phyloP scores from a whole-genome alignment of 2,888 invertebrate genomes.

The Himalopsyche japonica region DNA sequence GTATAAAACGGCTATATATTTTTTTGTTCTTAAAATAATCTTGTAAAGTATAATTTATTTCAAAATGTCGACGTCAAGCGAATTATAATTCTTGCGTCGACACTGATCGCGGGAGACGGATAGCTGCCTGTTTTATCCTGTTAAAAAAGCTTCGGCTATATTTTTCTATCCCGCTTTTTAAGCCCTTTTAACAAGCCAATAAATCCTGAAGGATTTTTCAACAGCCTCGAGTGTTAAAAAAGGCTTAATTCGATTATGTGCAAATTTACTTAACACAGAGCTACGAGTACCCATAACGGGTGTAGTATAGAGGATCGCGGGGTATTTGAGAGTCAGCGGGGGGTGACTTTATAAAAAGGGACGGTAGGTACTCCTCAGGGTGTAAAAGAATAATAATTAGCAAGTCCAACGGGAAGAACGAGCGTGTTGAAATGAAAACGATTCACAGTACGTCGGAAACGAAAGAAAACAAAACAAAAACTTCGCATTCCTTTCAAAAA shows the following conservation, averaged over 20 bases:
- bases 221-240: slow-evolving; percentile 49
- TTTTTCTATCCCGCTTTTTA: slow-evolving; percentile 53
- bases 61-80: background rate
- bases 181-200: slow-evolving; percentile 61
- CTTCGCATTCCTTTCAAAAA: slow-evolving; percentile 33
- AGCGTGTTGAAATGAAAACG: slow-evolving; percentile 16
- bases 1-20: background rate
- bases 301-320: background rate
- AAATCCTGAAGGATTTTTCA: slow-evolving; percentile 55
- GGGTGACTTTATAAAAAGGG: slow-evolving; percentile 24
- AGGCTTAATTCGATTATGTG: slow-evolving; percentile 60
- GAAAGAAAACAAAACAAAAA: slow-evolving; percentile 21
- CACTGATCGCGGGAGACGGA: slow-evolving; percentile 20
- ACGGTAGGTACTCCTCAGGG: slow-evolving; percentile 8
- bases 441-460: slow-evolving; percentile 16
- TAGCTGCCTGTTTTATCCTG: slow-evolving; percentile 20
- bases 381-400: slow-evolving; percentile 38
- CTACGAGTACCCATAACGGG: slow-evolving; percentile 15
- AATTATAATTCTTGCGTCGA: background rate
- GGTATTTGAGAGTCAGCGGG: background rate
- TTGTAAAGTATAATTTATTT: background rate
- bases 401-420: slow-evolving; percentile 8
- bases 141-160: slow-evolving; percentile 19
- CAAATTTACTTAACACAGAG: slow-evolving; percentile 61
- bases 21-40: background rate